Evolutionary conservation across 2,888 invertebrate genomes (phyloP).

Genomic region (Trichopoda pennipes): DNA sequence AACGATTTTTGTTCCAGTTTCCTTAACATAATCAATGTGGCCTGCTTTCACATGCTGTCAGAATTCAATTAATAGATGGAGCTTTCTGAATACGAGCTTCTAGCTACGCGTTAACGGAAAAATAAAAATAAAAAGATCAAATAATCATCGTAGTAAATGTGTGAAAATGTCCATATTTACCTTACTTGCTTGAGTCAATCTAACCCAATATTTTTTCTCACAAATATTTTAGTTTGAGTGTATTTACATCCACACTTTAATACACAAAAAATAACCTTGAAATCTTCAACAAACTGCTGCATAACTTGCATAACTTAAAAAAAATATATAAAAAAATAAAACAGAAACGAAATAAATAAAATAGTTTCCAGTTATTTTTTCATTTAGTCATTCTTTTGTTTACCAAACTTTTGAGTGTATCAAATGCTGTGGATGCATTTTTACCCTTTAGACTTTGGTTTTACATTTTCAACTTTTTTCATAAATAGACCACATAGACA

Average conservation of each 20-base stretch:
- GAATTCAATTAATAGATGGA: too few species aligned
- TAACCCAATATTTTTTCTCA: background rate
- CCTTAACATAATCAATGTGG: too few species aligned
- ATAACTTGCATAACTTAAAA: constrained; percentile 54
- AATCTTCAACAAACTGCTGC: constrained; percentile 60
- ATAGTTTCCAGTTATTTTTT: constrained; percentile 50
- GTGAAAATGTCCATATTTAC: too few species aligned
- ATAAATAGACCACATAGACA: background rate
- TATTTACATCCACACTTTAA: constrained; percentile 11
- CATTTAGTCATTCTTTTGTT: constrained; percentile 21
- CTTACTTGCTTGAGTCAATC: background rate
- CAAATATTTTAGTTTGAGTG: background rate
- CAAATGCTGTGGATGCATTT: constrained; percentile 43
- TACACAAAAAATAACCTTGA: constrained; percentile 55
- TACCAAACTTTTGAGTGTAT: constrained; percentile 34
- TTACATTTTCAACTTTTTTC: background rate
- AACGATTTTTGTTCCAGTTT: too few species aligned
- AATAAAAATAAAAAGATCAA: too few species aligned
- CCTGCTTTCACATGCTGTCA: too few species aligned
- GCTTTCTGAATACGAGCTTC: too few species aligned
- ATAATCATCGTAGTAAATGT: too few species aligned
- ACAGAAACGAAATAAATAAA: constrained; percentile 12
- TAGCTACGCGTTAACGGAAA: too few species aligned
- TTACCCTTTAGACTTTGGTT: constrained; percentile 27
- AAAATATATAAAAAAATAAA: background rate